A percentile compares a stretch with the other conserved stretches of the same genome.
These are phyloP conservation scores for Phocoena sinus DNA, from an alignment of 2,113 vertebrate genomes.

Conservation along the genomic window DNA sequence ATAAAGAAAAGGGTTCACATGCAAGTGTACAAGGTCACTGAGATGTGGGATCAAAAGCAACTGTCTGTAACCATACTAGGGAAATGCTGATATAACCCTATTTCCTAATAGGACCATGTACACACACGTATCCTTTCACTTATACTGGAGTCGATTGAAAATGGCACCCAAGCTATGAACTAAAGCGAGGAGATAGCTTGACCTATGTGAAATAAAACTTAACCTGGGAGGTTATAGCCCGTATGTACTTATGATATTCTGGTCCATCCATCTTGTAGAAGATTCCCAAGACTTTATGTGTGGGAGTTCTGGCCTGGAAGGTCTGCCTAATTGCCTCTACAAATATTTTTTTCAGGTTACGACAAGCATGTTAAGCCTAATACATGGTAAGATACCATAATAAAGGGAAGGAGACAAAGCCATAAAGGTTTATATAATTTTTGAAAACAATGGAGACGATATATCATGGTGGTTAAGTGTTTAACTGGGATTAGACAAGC, in stretches of 20 bases:
- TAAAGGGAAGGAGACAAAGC: neutral
- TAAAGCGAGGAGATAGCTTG: fast-evolving
- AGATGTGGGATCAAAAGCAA: neutral
- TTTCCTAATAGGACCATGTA: neutral
- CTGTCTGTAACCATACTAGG: neutral
- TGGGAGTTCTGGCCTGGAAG: neutral
- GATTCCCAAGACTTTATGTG: neutral
- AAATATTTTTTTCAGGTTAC: neutral
- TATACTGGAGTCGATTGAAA: neutral
- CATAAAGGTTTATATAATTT: neutral
- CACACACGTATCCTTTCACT: neutral
- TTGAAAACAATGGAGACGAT: neutral
- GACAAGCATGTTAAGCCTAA: neutral
- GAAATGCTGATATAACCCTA: neutral
- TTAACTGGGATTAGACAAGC: neutral
- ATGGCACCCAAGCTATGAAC: neutral
- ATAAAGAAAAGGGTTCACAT: neutral
- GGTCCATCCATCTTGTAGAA: neutral
- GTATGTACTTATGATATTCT: neutral
- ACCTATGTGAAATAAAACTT: neutral
- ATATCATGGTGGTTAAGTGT: neutral
- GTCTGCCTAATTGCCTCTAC: neutral
- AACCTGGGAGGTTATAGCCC: fast-evolving
- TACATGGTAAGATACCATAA: neutral
- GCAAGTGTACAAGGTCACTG: neutral